Conservation (phyloP, 2,888 invertebrate species). For the Ectemnius continuus region DNA sequence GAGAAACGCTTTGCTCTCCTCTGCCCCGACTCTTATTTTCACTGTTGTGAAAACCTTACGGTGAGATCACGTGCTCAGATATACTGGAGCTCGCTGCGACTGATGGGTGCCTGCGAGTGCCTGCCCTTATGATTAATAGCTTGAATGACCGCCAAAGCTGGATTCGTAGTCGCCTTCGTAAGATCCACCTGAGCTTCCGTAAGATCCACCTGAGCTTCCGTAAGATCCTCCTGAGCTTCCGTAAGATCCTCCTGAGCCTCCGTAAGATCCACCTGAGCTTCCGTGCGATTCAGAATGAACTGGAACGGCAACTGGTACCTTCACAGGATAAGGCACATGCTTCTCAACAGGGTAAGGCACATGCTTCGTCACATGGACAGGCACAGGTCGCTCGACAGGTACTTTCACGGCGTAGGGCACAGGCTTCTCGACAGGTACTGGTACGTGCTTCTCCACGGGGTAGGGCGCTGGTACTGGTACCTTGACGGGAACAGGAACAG, state of each 20-base stretch:
- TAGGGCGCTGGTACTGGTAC: conserved; percentile 71
- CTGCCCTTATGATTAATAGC: conserved; percentile 3
- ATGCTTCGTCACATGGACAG: conserved; percentile 73
- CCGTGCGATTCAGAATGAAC: conserved; percentile 76
- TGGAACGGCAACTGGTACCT: conserved; percentile 84
- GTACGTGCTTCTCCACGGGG: conserved; percentile 72
- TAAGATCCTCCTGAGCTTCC: conserved; percentile 16
- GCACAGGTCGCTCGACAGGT: conserved; percentile 79
- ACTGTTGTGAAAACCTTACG: background rate
- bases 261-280: conserved; percentile 20
- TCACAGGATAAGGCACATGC: conserved; percentile 84
- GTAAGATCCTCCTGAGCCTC: conserved; percentile 30
- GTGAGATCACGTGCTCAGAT: too few species aligned
- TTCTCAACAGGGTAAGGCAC: conserved; percentile 73
- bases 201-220: conserved; percentile 22
- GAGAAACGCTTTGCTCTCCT: conserved; percentile 22
- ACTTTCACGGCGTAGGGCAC: conserved; percentile 83
- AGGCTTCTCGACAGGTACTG: conserved; percentile 79
- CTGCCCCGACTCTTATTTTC: background rate
- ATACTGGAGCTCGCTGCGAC: background rate
- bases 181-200: background rate
- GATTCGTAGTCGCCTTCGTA: conserved; percentile 50
- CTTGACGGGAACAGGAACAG: conserved; percentile 87
- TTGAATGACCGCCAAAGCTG: conserved; percentile 44
- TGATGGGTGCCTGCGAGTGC: background rate